Base-by-base conservation (phyloP, 2,797 vertebrate species). In the Phylloscopus collybita region DNA sequence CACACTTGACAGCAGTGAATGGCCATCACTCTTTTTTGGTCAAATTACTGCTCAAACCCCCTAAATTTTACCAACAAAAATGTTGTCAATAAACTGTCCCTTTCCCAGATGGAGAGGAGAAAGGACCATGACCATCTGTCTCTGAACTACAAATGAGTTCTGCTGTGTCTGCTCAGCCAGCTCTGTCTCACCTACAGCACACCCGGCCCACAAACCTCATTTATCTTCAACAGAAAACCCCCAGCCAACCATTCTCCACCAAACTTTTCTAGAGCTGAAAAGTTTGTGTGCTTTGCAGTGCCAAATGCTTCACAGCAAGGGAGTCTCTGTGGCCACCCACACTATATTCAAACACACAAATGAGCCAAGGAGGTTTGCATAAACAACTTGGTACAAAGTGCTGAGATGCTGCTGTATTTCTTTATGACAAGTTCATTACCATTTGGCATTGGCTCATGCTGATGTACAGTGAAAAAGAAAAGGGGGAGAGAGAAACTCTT, bases 321-420 rank as follows among this genome's bases (percentile, higher is more conserved):
- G 69, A 94, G 62, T 53, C 81, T 93, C 90, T 74, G 60, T 27
- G 85, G 90, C 92, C 89, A 97, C 92, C 75, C 92, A 93, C 92
- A 80, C 45, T 19, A 94, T 20, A 57, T 61, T 78, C 75, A 91
- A 88, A 81, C 18, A 40, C 56, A 90, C 26, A 94, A 80, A 83
- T 2, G 16, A 93, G 92, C 89, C 91, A 95, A 96, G 92, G 73
- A 94, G 65, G 64, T 93, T 71, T 87, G 80, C 84, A 89, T 80
- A 95, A 95, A 91, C 86, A 93, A 75, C 73, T 90, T 70, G 65
- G 83, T 92, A 69, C 60, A 82, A 84, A 79, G 92, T 88, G 54
- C 82, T 84, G 60, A 80, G 89, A 83, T 62, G 86, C 76, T 75
- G 79, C 85, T 90, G 84, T 71, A 91, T 78, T 88, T 88, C 89